Evolutionary conservation across 1,140 invertebrate species (phyloP), one percentile per base, ranked within the genome.

Genomic region (Rhizoglyphus robini): DNA sequence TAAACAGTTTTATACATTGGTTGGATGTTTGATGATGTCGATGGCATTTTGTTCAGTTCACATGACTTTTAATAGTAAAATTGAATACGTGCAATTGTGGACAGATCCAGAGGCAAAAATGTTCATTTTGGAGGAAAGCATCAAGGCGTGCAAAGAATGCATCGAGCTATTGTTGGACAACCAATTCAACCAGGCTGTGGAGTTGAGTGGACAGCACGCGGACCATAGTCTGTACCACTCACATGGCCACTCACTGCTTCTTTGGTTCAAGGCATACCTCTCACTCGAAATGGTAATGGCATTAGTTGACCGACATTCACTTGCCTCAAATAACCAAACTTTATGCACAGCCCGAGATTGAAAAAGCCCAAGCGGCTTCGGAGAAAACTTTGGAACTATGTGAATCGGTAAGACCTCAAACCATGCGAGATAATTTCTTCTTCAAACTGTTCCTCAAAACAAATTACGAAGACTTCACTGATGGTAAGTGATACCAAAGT

Each of bases 211-310:
- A 18, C 18, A 61, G 46, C 46, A 20, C 13, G 11, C 32, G 3
- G 23, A 61, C n/a, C 3, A 8, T 2, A 36, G 31, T 36, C 18
- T 61, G 1, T 61, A 61, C 46, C 36, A 61, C 29, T 61, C 59
- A 46, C 59, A 61, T 38, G 30, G 31, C n/a, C 31, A 61, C 18
- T 61, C 59, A 27, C 18, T 61, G n/a, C 29, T 61, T 8, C n/a
- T 61, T 18, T 61, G 25, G 4, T 41, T 61, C 11, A 38, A 41
- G 11, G 59, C 32, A 13, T 27, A 38, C 18, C 15, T 61, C 13
- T 38, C 59, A 61, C 32, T 61, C 5, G 59, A 61, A 61, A 36
- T 46, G 59, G 59, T 61, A 61, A 13, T 18, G 29, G 30, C 29
- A 2, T 27, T 32, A 27, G 18, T 2, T 46, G 18, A 46, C 23